Conservation (phyloP, 2,888 invertebrate species). For the Plemyria rubiginata region DNA sequence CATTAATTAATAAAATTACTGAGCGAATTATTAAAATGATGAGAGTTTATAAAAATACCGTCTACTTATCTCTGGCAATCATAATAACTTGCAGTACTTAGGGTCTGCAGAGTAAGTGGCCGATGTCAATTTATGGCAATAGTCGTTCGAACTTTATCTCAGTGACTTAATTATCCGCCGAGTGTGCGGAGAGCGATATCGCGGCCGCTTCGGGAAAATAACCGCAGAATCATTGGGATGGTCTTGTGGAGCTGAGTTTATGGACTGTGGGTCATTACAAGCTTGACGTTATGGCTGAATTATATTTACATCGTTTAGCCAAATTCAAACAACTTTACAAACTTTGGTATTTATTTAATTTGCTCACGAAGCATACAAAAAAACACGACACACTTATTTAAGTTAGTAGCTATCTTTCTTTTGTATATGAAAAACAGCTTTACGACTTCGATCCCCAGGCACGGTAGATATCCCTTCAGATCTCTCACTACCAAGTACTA, state of each 20-base stretch:
- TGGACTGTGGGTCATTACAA: conserved; percentile 11
- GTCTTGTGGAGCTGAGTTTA: conserved; percentile 15
- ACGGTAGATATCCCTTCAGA: no score
- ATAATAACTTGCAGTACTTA: conserved; percentile 20
- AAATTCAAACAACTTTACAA: background rate
- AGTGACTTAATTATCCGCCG: conserved; percentile 13
- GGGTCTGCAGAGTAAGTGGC: background rate
- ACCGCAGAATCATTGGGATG: background rate
- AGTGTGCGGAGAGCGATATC: conserved; percentile 16
- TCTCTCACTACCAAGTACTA: no score
- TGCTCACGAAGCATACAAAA: no score
- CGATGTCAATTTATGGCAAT: conserved; percentile 23
- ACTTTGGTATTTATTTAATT: background rate
- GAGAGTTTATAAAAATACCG: background rate
- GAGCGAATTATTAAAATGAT: background rate
- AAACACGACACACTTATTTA: no score
- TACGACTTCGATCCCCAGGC: no score
- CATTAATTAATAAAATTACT: no score
- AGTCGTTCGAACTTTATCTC: conserved; percentile 12
- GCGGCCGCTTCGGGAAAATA: background rate
- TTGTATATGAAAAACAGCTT: no score
- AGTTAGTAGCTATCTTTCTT: no score
- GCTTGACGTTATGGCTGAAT: background rate
- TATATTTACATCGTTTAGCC: background rate
- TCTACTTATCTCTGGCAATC: conserved; percentile 11